Conservation (phyloP, 2,888 invertebrate genomes). For the Microplitis manilae region DNA sequence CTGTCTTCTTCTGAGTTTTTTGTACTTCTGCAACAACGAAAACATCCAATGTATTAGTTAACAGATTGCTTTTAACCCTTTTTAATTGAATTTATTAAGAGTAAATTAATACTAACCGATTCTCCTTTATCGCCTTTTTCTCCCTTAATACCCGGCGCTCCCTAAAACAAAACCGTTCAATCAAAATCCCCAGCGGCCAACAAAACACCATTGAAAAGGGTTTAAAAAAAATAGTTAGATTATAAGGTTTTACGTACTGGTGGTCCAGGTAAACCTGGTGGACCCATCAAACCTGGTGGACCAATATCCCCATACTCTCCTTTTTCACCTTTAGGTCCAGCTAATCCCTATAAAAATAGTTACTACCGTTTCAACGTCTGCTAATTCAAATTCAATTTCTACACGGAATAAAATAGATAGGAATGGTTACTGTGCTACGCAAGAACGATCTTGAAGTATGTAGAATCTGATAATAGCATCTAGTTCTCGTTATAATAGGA, state of each 20-base stretch:
- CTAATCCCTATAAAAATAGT: slow-evolving; percentile 77
- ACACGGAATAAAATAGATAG: too few relatives aligned
- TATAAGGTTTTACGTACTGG: slow-evolving; percentile 68
- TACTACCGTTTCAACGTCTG: background rate
- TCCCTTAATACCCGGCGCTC: slow-evolving; percentile 91
- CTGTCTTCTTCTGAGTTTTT: slow-evolving; percentile 86
- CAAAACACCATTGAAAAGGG: background rate
- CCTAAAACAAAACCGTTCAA: slow-evolving; percentile 67
- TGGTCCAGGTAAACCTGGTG: slow-evolving; percentile 83
- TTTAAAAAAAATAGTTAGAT: slow-evolving; percentile 6
- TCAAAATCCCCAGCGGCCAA: background rate
- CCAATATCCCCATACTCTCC: slow-evolving; percentile 94
- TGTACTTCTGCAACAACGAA: slow-evolving; percentile 79
- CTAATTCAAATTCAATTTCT: background rate
- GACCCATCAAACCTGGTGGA: slow-evolving; percentile 94
- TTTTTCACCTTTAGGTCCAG: slow-evolving; percentile 90
- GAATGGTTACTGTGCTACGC: too few relatives aligned
- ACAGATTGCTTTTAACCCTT: slow-evolving; percentile 4
- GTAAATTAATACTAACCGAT: slow-evolving; percentile 79
- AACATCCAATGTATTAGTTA: background rate
- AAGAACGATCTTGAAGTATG: too few relatives aligned
- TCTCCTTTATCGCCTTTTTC: slow-evolving; percentile 95
- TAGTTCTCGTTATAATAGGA: too few relatives aligned
- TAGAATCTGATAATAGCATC: too few relatives aligned
- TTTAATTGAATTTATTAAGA: slow-evolving; percentile 7